A percentile compares a stretch with the other conserved stretches of the same genome.
These are phyloP conservation scores for Oceanodroma tethys DNA, from an alignment of 2,113 vertebrate genomes.

Conservation along the genomic window DNA sequence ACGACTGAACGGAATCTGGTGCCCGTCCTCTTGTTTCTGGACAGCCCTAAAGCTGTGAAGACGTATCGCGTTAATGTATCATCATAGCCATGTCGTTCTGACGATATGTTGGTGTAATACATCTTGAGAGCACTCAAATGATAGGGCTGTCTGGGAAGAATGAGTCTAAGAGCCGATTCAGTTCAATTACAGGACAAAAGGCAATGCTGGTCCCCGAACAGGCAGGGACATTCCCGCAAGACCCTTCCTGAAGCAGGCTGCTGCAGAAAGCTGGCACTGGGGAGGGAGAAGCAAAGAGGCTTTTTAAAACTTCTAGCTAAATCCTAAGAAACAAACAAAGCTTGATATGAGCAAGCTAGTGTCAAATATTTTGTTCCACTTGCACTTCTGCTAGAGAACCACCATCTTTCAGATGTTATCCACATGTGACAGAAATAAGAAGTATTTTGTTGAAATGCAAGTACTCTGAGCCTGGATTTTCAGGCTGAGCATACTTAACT, in stretches of 20 bases:
- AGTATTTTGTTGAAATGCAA: neutral
- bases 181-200: constrained; percentile 49
- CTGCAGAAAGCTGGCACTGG: neutral
- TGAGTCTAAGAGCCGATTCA: neutral
- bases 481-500: neutral
- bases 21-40: constrained; percentile 2
- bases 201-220: neutral
- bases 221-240: neutral
- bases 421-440: neutral
- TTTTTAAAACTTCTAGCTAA: neutral
- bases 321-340: neutral
- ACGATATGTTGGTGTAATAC: constrained; percentile 52
- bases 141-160: constrained; percentile 33
- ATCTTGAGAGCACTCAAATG: constrained; percentile 47
- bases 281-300: neutral
- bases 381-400: neutral
- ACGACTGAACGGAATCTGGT: neutral
- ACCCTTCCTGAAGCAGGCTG: neutral
- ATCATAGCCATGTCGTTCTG: constrained; percentile 34
- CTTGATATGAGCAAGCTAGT: neutral
- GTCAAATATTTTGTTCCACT: neutral
- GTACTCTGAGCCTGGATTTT: neutral
- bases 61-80: constrained; percentile 48
- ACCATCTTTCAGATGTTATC: neutral
- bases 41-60: constrained; percentile 16